Evolutionary conservation across 2,888 invertebrate genomes (phyloP).

Genomic region (Pristionchus japonicus): DNA sequence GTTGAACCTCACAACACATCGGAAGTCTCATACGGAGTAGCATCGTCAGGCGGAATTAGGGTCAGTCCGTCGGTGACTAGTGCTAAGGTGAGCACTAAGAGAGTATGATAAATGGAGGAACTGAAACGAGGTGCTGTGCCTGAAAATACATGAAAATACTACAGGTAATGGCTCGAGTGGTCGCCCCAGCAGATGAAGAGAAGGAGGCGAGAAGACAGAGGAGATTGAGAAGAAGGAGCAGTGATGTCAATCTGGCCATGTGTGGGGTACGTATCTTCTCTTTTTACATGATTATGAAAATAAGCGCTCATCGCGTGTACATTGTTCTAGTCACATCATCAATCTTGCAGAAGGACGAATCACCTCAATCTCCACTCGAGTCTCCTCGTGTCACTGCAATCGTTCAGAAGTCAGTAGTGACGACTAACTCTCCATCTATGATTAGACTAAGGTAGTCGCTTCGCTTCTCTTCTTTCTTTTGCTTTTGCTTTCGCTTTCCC

Average conservation of each 20-base stretch:
- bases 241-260: constrained; percentile 54
- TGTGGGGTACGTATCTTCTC: constrained; percentile 47
- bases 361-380: background rate
- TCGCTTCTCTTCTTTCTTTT: constrained; percentile 6
- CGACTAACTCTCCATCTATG: constrained; percentile 40
- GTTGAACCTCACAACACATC: constrained; percentile 7
- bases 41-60: constrained; percentile 50
- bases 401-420: constrained; percentile 47
- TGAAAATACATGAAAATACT: background rate
- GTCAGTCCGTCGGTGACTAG: constrained; percentile 51
- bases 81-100: constrained; percentile 37
- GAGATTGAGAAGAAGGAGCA: constrained; percentile 59
- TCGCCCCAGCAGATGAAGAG: constrained; percentile 46
- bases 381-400: constrained; percentile 44
- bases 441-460: constrained; percentile 23
- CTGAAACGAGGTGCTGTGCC: background rate
- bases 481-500: background rate
- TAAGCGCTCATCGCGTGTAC: too few relatives aligned
- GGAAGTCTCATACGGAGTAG: constrained; percentile 48
- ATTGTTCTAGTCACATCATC: background rate
- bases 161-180: constrained; percentile 50
- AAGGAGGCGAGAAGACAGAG: constrained; percentile 60
- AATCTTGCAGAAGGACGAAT: constrained; percentile 30
- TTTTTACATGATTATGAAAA: background rate
- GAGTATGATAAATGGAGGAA: background rate